A percentile compares a stretch with the other conserved stretches of the same genome.
These are phyloP conservation scores for Halocynthia roretzi DNA, from an alignment of 23 tunicate species.

Conservation along the genomic window DNA sequence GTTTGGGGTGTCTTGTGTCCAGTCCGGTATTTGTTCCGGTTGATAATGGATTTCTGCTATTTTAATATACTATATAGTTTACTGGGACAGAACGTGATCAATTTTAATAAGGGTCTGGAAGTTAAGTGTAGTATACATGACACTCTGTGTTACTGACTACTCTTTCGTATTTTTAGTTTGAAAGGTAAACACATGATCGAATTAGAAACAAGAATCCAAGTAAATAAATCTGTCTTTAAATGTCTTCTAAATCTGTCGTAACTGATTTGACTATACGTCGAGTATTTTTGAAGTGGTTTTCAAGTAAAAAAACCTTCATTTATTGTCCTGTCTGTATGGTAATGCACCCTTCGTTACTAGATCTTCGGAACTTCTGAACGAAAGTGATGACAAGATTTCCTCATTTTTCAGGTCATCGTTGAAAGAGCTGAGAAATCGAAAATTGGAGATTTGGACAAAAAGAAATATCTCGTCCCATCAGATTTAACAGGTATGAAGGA, in stretches of 20 bases:
- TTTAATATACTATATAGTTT: no score
- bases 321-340: not conserved
- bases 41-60: no score
- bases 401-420: constrained; percentile 62
- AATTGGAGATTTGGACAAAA: constrained; percentile 89
- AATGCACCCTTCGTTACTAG: not conserved
- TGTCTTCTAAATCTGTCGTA: no score
- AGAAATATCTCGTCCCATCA: constrained; percentile 94
- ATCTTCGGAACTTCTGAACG: no score
- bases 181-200: not conserved
- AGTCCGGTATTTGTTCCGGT: no score
- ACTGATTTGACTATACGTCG: not conserved
- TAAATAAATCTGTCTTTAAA: not conserved
- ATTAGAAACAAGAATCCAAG: not conserved
- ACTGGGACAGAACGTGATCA: no score
- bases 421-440: constrained; percentile 78
- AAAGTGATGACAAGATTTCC: not conserved
- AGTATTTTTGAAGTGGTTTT: not conserved
- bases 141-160: no score
- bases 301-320: not conserved
- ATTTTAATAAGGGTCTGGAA: no score
- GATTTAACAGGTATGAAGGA: constrained; percentile 68
- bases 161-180: not conserved
- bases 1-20: no score
- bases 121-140: no score